Conservation (phyloP, 2,113 vertebrate species). For the Oreochromis niloticus region DNA sequence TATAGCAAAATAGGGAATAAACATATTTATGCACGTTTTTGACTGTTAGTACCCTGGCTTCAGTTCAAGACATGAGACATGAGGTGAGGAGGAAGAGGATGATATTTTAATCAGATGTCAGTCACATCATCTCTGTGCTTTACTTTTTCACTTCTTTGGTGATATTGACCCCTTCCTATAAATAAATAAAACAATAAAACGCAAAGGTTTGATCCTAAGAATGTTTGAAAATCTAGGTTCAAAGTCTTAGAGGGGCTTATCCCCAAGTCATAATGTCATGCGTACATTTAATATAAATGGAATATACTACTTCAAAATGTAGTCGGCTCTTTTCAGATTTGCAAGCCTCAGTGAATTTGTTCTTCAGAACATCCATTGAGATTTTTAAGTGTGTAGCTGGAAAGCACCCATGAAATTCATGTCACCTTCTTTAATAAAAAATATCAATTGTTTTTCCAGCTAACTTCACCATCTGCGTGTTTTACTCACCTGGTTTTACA, state of each 20-base stretch:
- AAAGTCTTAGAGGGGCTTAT: neutral
- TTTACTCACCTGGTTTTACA: neutral
- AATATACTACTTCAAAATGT: neutral
- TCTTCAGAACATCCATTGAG: neutral
- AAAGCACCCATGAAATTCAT: neutral
- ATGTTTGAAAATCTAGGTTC: neutral
- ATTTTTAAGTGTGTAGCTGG: neutral
- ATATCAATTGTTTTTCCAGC: neutral
- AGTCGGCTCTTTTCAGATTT: neutral
- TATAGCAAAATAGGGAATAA: neutral
- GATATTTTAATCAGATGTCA: neutral
- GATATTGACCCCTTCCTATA: accelerated
- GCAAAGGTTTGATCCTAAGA: neutral
- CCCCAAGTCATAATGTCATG: neutral
- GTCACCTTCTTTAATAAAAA: neutral
- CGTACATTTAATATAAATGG: neutral
- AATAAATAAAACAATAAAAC: no score
- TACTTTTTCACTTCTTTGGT: neutral
- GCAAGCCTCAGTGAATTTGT: neutral
- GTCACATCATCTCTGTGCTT: neutral
- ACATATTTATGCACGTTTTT: neutral
- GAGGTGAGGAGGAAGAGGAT: neutral
- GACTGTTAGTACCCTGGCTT: neutral
- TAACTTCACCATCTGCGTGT: neutral
- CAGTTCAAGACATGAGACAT: accelerated